Evolutionary conservation across 2,113 vertebrate species (phyloP).

Genomic region (Axis porcinus): DNA sequence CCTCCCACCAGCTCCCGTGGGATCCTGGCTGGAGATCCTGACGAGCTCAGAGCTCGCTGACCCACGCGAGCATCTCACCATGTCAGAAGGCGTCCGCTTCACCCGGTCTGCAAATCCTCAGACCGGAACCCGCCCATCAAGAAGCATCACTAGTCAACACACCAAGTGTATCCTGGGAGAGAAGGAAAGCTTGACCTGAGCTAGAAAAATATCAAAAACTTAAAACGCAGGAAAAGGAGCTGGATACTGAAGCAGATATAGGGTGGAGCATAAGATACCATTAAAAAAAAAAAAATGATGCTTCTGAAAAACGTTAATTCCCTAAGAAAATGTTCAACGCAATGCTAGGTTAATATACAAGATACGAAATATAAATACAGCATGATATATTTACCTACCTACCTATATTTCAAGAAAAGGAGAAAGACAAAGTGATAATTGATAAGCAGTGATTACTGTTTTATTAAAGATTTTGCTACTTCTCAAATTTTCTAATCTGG

Average conservation of each 20-base stretch:
- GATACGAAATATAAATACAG: not conserved
- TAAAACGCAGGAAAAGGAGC: not conserved
- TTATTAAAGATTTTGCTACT: not conserved
- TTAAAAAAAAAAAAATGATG: not conserved
- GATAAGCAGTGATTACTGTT: not conserved
- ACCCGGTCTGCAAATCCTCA: not conserved
- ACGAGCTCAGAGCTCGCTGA: not conserved
- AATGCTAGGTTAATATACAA: not conserved
- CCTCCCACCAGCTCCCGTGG: not conserved
- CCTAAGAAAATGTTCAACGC: not conserved
- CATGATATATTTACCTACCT: not conserved
- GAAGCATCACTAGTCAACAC: not conserved
- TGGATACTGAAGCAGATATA: not conserved
- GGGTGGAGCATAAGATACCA: not conserved
- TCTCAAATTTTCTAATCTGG: not conserved
- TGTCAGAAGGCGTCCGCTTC: not conserved
- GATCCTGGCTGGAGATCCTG: not conserved
- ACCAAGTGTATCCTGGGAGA: not conserved
- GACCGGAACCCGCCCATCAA: not conserved
- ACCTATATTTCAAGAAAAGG: not conserved
- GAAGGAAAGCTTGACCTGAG: not conserved
- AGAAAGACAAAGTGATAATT: not conserved
- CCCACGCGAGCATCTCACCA: too few relatives aligned
- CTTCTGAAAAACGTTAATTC: not conserved
- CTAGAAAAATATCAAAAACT: not conserved